Evolutionary conservation across 2,888 invertebrate species (phyloP).

Genomic region (Caenorhabditis japonica): DNA sequence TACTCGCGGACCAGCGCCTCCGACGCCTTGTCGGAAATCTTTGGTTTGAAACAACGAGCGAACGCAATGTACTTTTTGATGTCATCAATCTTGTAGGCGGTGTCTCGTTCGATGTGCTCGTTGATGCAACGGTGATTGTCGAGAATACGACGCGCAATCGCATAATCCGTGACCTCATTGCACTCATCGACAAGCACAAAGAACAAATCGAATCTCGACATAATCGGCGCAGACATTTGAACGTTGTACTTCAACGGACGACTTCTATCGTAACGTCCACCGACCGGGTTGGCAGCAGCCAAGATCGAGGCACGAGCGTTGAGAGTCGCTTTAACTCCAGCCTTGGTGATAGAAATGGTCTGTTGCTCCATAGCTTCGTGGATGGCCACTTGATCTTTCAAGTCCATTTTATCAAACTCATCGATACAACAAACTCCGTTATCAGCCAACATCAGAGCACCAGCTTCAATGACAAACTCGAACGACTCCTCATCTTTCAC

Average conservation of each 20-base stretch:
- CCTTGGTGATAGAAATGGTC: conserved; percentile 96
- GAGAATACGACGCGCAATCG: conserved; percentile 94
- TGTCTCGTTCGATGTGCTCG: conserved; percentile 85
- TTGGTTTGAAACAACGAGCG: conserved; percentile 93
- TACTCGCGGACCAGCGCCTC: conserved; percentile 90
- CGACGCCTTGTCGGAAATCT: conserved; percentile 83
- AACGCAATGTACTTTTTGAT: conserved; percentile 95
- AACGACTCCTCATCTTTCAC: conserved; percentile 96
- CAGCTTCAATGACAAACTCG: conserved; percentile 99
- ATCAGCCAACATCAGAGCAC: conserved; percentile 99
- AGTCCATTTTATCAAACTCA: conserved; percentile 99
- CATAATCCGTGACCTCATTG: conserved; percentile 93
- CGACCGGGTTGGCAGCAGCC: conserved; percentile 97
- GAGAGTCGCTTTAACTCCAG: conserved; percentile 85
- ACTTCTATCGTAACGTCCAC: conserved; percentile 91
- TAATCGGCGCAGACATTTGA: conserved; percentile 92
- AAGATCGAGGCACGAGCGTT: conserved; percentile 97
- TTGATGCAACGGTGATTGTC: conserved; percentile 87
- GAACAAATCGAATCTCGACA: conserved; percentile 98
- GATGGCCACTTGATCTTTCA: conserved; percentile 91
- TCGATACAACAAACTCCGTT: conserved; percentile 85
- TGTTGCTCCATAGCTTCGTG: conserved; percentile 99
- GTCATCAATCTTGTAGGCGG: conserved; percentile 90
- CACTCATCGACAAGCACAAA: conserved; percentile 98
- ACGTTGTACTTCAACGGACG: conserved; percentile 96